Base-by-base conservation (phyloP, 1,140 invertebrate genomes). In the Heliothis virescens region DNA sequence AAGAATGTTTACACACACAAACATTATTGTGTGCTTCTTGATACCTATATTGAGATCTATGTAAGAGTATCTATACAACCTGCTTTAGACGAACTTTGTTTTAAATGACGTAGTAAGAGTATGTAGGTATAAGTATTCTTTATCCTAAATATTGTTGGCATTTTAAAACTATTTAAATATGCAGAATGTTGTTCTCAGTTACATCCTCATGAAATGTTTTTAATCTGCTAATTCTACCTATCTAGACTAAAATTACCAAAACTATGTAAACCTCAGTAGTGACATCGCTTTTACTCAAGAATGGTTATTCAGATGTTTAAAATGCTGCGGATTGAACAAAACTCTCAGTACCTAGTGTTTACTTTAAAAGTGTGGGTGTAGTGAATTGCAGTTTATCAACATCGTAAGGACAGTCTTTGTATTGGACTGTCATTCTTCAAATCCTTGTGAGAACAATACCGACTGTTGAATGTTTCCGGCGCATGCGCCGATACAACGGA, bases 301-400 rank as follows among this genome's bases (percentile, higher is more conserved):
- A 5, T 9, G 21, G 21, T 26, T 9, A 41, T 41, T 41, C 9
- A 41, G 9, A 41, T 9, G 5, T 41, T 41, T 41, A 9, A 41
- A 41, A 9, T 9, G 34, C 34, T 41, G 34, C 34, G 9, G 34
- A 41, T 21, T 52, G 9, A 10, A 71, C 3, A 18, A 52, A 53
- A 26, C 18, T 52, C 16, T 12, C 13, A 29, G 67, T 3, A n/a
- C n/a, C n/a, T n/a, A 52, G 18, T 52, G 21, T 71, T 71, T 71
- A 50, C 52, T 52, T 52, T 67, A 9, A 71, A 29, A 53, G 48
- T 52, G 65, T 71, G 48, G 67, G 67, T 53, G 67, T 71, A 26
- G 48, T 71, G 67, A 53, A 71, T 71, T 71, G 48, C 63, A 50
- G 47, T 48, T 67, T 50, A 50, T 12, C 63, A 29, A 67, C 4